These are phyloP conservation scores for Miniopterus natalensis DNA, from an alignment of 2,113 vertebrate genomes.

Conservation along the genomic window DNA sequence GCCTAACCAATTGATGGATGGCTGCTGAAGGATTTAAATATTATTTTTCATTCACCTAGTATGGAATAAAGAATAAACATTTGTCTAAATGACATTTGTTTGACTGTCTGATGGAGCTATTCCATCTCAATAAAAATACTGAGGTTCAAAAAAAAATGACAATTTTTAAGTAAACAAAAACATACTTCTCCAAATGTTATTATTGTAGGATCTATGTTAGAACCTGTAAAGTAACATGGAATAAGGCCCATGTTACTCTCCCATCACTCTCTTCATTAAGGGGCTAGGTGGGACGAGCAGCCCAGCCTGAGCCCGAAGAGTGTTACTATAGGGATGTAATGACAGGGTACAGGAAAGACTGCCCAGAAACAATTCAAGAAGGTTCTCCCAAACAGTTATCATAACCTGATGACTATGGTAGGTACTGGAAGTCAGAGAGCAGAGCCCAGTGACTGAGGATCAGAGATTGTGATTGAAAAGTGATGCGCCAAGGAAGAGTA, in stretches of 20 bases:
- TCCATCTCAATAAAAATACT: slow-evolving; percentile 60
- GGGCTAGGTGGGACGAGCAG: not conserved
- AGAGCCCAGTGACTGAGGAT: not conserved
- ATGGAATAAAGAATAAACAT: slow-evolving; percentile 61
- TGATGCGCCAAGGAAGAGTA: not conserved
- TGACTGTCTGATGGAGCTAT: slow-evolving; percentile 60
- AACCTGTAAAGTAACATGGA: not conserved
- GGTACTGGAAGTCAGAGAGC: not conserved
- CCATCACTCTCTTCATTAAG: not conserved
- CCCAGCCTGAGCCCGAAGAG: not conserved
- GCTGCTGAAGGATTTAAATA: slow-evolving; percentile 66
- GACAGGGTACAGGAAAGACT: not conserved
- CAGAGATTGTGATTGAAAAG: not conserved
- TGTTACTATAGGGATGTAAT: not conserved
- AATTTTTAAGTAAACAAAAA: not conserved
- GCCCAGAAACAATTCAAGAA: not conserved
- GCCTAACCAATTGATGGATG: slow-evolving; percentile 80
- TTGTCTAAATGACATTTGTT: slow-evolving; percentile 69
- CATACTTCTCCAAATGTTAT: not conserved
- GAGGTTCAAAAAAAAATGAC: slow-evolving; percentile 17
- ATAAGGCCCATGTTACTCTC: not conserved
- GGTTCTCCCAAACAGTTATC: not conserved
- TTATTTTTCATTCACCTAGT: slow-evolving; percentile 74
- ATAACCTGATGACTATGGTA: not conserved
- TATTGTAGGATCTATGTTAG: not conserved